Conservation (phyloP, 2,797 vertebrate genomes). For the Tapera naevia region DNA sequence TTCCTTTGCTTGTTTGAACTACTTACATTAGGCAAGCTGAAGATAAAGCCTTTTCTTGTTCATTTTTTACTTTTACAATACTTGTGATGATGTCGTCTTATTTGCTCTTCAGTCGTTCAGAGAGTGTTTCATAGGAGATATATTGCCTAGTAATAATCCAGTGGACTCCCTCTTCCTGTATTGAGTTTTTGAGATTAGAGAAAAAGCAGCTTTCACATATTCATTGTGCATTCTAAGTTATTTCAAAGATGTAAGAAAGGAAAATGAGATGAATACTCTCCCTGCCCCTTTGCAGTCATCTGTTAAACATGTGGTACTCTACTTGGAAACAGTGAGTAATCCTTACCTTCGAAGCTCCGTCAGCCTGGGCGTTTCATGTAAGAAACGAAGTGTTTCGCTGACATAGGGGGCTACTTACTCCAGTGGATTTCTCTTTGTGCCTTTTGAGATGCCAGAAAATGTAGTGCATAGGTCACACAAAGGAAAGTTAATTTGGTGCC, state of each 20-base stretch:
- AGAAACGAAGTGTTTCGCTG: conserved; percentile 36
- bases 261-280: neutral
- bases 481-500: conserved; percentile 24
- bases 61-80: neutral
- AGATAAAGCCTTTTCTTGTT: neutral
- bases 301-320: neutral
- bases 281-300: neutral
- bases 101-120: neutral
- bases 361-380: neutral
- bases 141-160: neutral
- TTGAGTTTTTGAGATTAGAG: neutral
- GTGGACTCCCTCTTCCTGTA: neutral
- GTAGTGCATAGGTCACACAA: neutral
- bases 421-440: conserved; percentile 9
- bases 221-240: neutral
- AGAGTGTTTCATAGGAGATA: neutral
- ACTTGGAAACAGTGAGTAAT: conserved; percentile 24
- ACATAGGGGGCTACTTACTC: neutral
- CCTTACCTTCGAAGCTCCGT: neutral
- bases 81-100: neutral
- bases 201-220: neutral
- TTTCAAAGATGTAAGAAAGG: neutral
- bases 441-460: conserved; percentile 24
- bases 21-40: neutral
- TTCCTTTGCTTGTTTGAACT: neutral